Evolutionary conservation across 2,888 invertebrate species (phyloP).

Genomic region (Yponomeuta cagnagella): DNA sequence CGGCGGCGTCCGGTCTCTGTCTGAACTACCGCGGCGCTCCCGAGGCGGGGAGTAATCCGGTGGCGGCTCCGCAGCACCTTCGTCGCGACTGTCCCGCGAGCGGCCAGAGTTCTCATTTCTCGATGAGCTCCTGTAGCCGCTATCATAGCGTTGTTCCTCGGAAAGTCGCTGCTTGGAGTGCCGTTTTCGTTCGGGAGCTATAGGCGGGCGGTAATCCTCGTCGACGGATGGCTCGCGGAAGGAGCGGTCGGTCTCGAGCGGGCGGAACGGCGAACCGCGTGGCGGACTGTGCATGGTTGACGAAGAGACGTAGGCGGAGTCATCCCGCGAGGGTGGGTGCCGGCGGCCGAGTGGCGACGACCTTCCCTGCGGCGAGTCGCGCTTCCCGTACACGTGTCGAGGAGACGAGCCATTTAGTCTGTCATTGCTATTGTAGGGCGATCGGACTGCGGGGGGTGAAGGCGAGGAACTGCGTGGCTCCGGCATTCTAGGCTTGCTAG

Average conservation of each 20-base stretch:
- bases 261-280: conserved; percentile 69
- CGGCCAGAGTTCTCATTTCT: conserved; percentile 71
- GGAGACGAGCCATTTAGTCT: conserved; percentile 58
- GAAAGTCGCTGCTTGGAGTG: conserved; percentile 72
- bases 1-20: conserved; percentile 61
- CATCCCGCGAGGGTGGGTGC: conserved; percentile 70
- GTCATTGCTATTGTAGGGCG: conserved; percentile 61
- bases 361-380: conserved; percentile 62
- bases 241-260: conserved; percentile 59
- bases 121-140: conserved; percentile 75
- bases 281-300: conserved; percentile 75
- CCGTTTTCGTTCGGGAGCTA: conserved; percentile 81
- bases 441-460: conserved; percentile 58
- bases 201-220: conserved; percentile 72
- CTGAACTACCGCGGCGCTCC: conserved; percentile 59
- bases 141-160: conserved; percentile 72
- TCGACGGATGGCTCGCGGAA: conserved; percentile 71
- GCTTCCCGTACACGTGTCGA: conserved; percentile 59
- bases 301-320: conserved; percentile 74
- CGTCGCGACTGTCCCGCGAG: conserved; percentile 64
- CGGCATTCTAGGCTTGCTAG: conserved; percentile 68
- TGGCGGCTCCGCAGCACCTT: conserved; percentile 78
- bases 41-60: conserved; percentile 83
- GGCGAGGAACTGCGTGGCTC: conserved; percentile 67
- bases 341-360: conserved; percentile 62